A percentile compares a stretch with the other conserved stretches of the same genome.
phyloP scores from a whole-genome alignment of 2,797 vertebrate species.

The Hafferia zeledoni region DNA sequence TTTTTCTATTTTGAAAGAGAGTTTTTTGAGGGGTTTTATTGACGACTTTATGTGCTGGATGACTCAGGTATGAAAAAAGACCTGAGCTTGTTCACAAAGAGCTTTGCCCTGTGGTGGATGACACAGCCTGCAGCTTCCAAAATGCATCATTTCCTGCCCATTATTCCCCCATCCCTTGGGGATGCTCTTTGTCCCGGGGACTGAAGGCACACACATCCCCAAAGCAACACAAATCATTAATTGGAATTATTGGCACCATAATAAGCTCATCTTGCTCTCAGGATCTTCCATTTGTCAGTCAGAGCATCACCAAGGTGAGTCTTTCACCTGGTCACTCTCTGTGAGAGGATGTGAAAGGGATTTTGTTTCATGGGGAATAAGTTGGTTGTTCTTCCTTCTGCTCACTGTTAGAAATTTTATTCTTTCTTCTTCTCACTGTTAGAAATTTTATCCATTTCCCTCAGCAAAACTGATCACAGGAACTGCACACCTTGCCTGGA shows the following conservation, averaged over 20 bases:
- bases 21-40: background rate
- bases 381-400: background rate
- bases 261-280: background rate
- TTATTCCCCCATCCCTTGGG: background rate
- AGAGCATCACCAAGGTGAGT: background rate
- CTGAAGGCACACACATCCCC: background rate
- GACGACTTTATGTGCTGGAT: background rate
- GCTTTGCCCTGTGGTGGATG: constrained; percentile 30
- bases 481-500: background rate
- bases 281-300: background rate
- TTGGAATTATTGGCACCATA: background rate
- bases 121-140: constrained; percentile 26
- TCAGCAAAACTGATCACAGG: background rate
- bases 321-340: background rate
- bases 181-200: accelerated
- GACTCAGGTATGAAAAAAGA: constrained; percentile 34
- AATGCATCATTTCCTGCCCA: constrained; percentile 50
- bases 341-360: background rate
- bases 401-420: background rate
- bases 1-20: constrained; percentile 13
- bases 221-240: background rate
- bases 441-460: background rate
- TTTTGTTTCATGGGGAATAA: background rate
- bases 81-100: background rate
- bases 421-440: background rate